Base-by-base conservation (phyloP, 2,113 vertebrate species). In the Cynoglossus semilaevis region DNA sequence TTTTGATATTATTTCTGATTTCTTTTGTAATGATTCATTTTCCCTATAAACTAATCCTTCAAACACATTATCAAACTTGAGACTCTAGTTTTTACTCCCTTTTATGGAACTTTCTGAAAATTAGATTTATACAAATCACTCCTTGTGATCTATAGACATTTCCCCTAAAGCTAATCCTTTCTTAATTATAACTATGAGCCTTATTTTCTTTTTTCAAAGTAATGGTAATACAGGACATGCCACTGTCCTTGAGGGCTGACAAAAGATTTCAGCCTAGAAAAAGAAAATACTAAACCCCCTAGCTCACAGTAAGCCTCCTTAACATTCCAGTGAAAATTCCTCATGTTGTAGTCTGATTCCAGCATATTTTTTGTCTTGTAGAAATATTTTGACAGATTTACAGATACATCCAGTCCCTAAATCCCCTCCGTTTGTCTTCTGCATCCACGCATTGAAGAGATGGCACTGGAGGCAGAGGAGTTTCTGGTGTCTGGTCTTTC, bases 331-430 rank as follows among this genome's bases (percentile, higher is more conserved):
- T 51, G 66, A 79, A 74, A 70, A 56, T 37, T 76, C 72, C 75
- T 72, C 64, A 76, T 82, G 80, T 89, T 86, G 83, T 88, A 63
- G 72, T 80, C 80, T 86, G 83, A 84, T 83, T 82, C 79, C 64
- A 77, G 77, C 83, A 85, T 82, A 82, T 82, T 86, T 85, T 87
- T 76, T 81, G 72, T 82, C 81, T 82, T 72, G 83, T 86, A 80
- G 80, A 88, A 88, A 84, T 88, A 88, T 87, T 87, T 86, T 82
- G 88, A 89, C 87, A 89, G 87, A 88, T 88, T 85, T 87, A 79
- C 83, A 88, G 75, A 87, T 85, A 82, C 66, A 81, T 80, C 77
- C 79, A 58, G n/a, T 80, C 76, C 72, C 76, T 66, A 88, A 89
- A 88, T 85, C 84, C 88, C 79, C 67, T 72, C 80, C 77, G 69